Percentiles rank a stretch among this genome's conserved stretches.
Evolutionary conservation across 2,113 vertebrate species (phyloP).

Genomic region (Lamprotornis superbus): DNA sequence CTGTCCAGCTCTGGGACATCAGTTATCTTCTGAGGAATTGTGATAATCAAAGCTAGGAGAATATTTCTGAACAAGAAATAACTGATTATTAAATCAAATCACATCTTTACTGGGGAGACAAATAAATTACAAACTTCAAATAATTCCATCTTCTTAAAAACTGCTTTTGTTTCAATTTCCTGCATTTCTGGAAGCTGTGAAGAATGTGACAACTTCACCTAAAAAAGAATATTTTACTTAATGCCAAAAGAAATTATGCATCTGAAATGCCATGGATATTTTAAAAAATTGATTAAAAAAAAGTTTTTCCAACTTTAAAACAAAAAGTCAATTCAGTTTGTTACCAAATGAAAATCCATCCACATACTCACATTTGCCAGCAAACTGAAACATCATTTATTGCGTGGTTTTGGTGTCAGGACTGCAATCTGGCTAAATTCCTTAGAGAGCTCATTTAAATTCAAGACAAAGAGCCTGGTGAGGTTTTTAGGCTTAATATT

Average conservation of each 20-base stretch:
- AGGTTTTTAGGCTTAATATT: not conserved
- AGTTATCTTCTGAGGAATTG: not conserved
- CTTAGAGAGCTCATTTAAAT: not conserved
- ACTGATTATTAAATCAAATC: not conserved
- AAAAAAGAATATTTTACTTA: not conserved
- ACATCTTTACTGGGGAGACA: not conserved
- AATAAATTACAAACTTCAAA: not conserved
- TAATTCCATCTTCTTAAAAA: not conserved
- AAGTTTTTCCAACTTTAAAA: not conserved
- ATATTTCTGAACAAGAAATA: not conserved
- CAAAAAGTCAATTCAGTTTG: not conserved
- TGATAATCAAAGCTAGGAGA: not conserved
- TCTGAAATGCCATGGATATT: not conserved
- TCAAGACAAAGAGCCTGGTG: not conserved
- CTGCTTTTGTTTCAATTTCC: not conserved
- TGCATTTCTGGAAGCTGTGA: not conserved
- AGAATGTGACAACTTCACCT: not conserved
- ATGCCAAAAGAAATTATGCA: not conserved
- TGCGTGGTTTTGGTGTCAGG: not conserved
- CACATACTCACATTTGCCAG: not conserved
- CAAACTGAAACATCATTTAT: not conserved
- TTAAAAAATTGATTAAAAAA: not conserved
- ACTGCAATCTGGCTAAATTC: not conserved
- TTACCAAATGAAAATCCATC: not conserved
- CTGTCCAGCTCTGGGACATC: not conserved